Evolutionary conservation across 2,888 invertebrate genomes (phyloP), one percentile per base, ranked within the genome.

Genomic region (Leptinotarsa rubiginosa): DNA sequence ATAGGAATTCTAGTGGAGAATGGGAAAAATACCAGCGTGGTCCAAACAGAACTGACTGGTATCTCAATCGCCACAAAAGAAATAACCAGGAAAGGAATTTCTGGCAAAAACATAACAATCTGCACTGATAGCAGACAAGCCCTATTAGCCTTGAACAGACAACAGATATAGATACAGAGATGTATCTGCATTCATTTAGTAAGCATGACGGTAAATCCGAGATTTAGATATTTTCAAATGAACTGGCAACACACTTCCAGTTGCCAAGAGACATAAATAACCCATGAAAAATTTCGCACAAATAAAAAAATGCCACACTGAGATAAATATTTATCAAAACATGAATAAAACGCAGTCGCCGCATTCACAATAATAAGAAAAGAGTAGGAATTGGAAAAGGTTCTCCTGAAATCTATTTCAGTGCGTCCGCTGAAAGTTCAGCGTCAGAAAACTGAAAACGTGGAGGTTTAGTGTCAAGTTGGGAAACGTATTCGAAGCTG

Each of bases 371-470:
- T 65, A 64, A 73, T 74, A 75, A 66, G 69, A 78, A 76, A 72
- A 70, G 47, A 75, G 69, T 20, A 65, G 41, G 74, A 73, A 62
- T 52, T 31, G 70, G 65, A 68, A 75, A 66, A 73, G 72, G 47
- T 72, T 74, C 59, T 59, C 69, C 74, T 67, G 56, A 70, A 75
- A 72, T 75, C 75, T 77, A 77, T 75, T 77, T 77, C 73, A 75
- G 77, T 74, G 65, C 70, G 52, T 52, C 18, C 47, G 22, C 73
- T 67, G 66, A 70, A 74, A 52, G 56, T 47, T 67, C 50, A 65
- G 65, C 76, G 76, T 72, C 76, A 74, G 69, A 71, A 74, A 70
- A 65, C 47, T 72, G 74, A 72, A 74, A 72, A 78, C 78, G 78
- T 75, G 77, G 77, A 75, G 70, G 68, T 75, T 74, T 73, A 71